A percentile compares a stretch with the other conserved stretches of the same genome.
These are phyloP conservation scores for Lithobates sylvaticus DNA, from an alignment of 2,797 vertebrate genomes.

Conservation along the genomic window DNA sequence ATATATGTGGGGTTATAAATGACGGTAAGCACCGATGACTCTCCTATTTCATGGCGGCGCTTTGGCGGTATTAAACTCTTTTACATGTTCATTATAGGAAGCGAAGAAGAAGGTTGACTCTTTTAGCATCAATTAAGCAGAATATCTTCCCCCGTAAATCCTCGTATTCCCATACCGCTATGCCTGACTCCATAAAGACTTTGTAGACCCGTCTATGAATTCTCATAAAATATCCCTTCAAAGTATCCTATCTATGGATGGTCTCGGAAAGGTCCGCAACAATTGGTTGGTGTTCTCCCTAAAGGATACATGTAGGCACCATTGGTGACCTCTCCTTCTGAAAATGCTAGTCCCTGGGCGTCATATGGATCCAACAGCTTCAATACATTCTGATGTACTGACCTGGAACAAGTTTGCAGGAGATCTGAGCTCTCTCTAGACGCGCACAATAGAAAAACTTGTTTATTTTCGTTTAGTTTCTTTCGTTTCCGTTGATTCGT, in stretches of 20 bases:
- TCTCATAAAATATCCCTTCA: background rate
- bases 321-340: too few relatives aligned
- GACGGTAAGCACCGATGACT: conserved; percentile 2
- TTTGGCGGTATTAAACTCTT: conserved; percentile 12
- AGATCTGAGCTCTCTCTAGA: too few relatives aligned
- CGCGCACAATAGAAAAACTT: too few relatives aligned
- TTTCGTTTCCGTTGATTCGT: too few relatives aligned
- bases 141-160: conserved; percentile 33
- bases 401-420: too few relatives aligned
- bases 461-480: too few relatives aligned
- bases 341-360: too few relatives aligned
- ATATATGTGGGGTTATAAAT: conserved; percentile 33
- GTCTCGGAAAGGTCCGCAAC: background rate
- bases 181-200: background rate
- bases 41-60: conserved; percentile 17
- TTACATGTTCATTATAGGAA: conserved; percentile 39
- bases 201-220: conserved; percentile 4
- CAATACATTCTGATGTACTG: too few relatives aligned
- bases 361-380: too few relatives aligned
- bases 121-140: conserved; percentile 54
- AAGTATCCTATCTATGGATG: background rate
- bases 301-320: background rate
- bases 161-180: background rate
- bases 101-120: conserved; percentile 14
- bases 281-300: background rate